Base-by-base conservation (phyloP, 2,888 invertebrate genomes). In the Gastracanthus pulcherrimus region DNA sequence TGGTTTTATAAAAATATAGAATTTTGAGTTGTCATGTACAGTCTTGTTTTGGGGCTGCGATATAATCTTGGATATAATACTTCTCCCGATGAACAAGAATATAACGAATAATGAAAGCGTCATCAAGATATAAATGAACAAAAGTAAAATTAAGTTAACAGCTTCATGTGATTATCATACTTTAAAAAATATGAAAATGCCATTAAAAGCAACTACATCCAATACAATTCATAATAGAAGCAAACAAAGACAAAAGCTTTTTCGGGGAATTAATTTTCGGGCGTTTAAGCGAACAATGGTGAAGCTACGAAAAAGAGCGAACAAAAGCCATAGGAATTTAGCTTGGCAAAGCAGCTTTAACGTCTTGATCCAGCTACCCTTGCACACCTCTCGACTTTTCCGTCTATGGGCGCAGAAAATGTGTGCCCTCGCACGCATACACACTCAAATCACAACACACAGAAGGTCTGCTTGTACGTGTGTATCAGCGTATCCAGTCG, bases 321-420 rank as follows among this genome's bases (percentile, higher is more conserved):
- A 55, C n/a, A 31, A 62, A 34, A 34, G 36, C 19, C 31, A 11
- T 6, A 13, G 26, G 55, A 23, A 23, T 55, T 29, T 62, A 29
- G 58, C 45, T 45, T 45, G 31, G 34, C 38, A 58, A 62, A 62
- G 55, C n/a, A 38, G 64, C 62, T 38, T 41, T 16, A 55, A 51
- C 64, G 38, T 64, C 70, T 70, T 13, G 41, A 81, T 76, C 70
- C 58, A 48, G 60, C 34, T 26, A 55, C 26, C 34, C 45, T 16
- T 19, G 6, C 26, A 26, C 3, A 36, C 19, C 55, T 55, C 81
- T 81, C 80, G 71, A 83, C 79, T 79, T 75, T 82, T 81, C 66
- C 76, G 71, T 64, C 85, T 66, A 81, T 70, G 66, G 36, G 6
- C 0, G 9, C 64, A 31, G 60, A 77, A 72, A 76, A 70, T 19